These are phyloP conservation scores for Oryzias celebensis DNA, from an alignment of 2,113 vertebrate species.

Conservation along the genomic window DNA sequence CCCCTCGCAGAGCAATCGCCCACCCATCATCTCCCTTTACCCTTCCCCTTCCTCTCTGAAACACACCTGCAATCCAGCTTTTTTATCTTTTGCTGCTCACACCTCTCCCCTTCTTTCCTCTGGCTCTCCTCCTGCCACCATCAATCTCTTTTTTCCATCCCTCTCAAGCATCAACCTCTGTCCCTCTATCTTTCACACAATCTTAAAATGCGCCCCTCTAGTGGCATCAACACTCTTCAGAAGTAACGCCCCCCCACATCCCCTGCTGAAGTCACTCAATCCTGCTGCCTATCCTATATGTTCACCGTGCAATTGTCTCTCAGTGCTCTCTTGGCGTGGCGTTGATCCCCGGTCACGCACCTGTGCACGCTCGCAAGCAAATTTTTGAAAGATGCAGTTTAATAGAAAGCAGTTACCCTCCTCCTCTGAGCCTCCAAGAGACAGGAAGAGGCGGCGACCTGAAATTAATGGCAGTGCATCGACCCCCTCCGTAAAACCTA, in stretches of 20 bases:
- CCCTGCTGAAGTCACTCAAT: conserved; percentile 18
- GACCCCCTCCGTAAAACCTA: conserved; percentile 65
- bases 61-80: conserved; percentile 42
- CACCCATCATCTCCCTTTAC: conserved; percentile 38
- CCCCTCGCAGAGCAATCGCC: conserved; percentile 51
- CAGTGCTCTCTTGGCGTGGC: conserved; percentile 34
- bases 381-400: conserved; percentile 43
- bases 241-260: conserved; percentile 14
- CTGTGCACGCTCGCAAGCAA: conserved; percentile 15
- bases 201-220: conserved; percentile 52
- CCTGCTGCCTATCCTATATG: conserved; percentile 34
- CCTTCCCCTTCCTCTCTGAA: conserved; percentile 25
- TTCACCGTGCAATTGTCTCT: conserved; percentile 45
- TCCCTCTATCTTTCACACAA: conserved; percentile 43
- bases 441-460: conserved; percentile 20
- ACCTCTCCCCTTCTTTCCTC: conserved; percentile 27
- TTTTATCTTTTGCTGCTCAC: conserved; percentile 47
- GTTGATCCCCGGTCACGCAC: conserved; percentile 59
- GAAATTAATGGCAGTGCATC: conserved; percentile 69
- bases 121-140: conserved; percentile 32
- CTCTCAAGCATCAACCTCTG: conserved; percentile 33
- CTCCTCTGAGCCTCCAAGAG: conserved; percentile 3
- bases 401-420: conserved; percentile 55
- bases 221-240: conserved; percentile 42
- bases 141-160: conserved; percentile 36